A percentile compares a stretch with the other conserved stretches of the same genome.
Conservation (phyloP, 2,888 invertebrate species). For the Linyphia triangularis region DNA sequence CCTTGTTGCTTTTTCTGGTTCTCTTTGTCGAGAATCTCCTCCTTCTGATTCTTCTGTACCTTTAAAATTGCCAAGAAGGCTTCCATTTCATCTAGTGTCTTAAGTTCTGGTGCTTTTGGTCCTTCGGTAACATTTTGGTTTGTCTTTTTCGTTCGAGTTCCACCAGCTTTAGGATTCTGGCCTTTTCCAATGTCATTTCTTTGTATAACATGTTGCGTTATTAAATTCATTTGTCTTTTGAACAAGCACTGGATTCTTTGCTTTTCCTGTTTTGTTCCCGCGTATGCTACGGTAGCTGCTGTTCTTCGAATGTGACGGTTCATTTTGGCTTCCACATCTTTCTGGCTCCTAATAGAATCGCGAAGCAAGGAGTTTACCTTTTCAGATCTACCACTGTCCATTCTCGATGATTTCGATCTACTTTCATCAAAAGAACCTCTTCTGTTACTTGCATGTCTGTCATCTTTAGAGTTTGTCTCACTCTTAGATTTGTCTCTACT, state of each 20-base stretch:
- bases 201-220: slow-evolving; percentile 38
- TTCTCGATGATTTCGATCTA: neutral
- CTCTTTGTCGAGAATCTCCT: neutral
- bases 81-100: slow-evolving; percentile 56
- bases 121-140: neutral
- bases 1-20: slow-evolving; percentile 4
- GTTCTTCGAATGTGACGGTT: neutral
- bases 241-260: slow-evolving; percentile 42
- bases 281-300: neutral
- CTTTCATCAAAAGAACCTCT: neutral
- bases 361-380: neutral
- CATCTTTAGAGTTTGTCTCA: neutral
- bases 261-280: slow-evolving; percentile 16
- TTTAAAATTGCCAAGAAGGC: slow-evolving; percentile 26
- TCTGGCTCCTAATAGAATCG: too few species aligned
- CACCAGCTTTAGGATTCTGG: neutral
- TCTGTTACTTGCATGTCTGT: neutral
- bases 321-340: neutral
- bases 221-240: slow-evolving; percentile 49
- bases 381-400: neutral
- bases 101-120: slow-evolving; percentile 9
- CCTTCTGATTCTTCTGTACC: slow-evolving; percentile 9
- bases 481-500: neutral
- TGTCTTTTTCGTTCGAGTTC: neutral
- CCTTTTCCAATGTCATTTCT: neutral